Evolutionary conservation across 2,113 vertebrate species (phyloP), one percentile per base, ranked within the genome.

Genomic region (Poecilia latipinna): DNA sequence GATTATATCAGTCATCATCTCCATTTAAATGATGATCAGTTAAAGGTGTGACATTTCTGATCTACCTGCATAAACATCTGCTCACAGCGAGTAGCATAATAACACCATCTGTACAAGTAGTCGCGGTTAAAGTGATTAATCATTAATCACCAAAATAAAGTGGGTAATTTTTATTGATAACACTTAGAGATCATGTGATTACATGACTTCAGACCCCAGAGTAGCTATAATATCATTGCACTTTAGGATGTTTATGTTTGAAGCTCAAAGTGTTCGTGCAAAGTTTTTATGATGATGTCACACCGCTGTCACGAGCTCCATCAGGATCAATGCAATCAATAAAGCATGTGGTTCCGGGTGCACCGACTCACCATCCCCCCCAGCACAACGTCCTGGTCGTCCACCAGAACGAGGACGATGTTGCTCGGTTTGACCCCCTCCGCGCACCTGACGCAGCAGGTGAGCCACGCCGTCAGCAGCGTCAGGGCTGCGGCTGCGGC

Each of bases 301-400:
- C 51, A 5, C 51, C 10, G 22, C 22, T n/a, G 51, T 57, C 51
- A 57, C 51, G 51, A 57, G 51, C 22, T 17, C 10, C 3, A 7
- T n/a, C 22, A 3, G 51, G 51, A 57, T 57, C 51, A 57, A 57
- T 57, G 24, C 24, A 57, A 24, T n/a, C 51, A 24, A 57, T 57
- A n/a, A 57, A 57, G 51, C 51, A 28, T 13, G 60, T n/a, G 19
- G 32, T 60, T 29, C 24, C 22, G 4, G 32, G 22, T 1, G 26
- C 4, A 19, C 12, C 3, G 0, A 82, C 95, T 94, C 87, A 96
- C 95, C 95, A 95, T 91, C 17, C 95, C 95, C 22, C 94, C 94
- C 35, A 96, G 85, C 42, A 74, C 62, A 0, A 93, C 82, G 11
- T 96, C 95, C 89, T 96, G 95, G 72, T 96, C 95, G 82, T 96